Percentiles rank a stretch among this genome's conserved stretches.
phyloP scores from a whole-genome alignment of 2,888 invertebrate genomes.

The Hipparchia sbordonii region DNA sequence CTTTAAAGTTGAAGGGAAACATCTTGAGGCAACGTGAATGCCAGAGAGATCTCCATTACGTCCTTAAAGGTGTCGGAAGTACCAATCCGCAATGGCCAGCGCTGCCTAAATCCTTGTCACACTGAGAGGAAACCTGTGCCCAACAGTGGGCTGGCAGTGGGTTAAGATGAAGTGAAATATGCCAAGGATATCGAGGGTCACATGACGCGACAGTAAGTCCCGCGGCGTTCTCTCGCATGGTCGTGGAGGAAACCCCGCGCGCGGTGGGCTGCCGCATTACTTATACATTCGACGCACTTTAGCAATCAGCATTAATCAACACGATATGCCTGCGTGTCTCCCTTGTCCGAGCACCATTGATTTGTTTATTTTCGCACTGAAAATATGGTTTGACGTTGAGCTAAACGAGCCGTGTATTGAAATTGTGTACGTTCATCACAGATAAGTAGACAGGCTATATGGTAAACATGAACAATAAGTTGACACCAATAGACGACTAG shows the following conservation, averaged over 20 bases:
- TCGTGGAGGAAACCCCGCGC: constrained; percentile 70
- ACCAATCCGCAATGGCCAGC: no score
- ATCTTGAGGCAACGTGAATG: no score
- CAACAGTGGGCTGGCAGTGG: no score
- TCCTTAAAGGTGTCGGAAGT: no score
- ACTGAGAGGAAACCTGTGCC: no score
- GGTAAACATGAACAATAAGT: constrained; percentile 51
- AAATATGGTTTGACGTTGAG: constrained; percentile 62
- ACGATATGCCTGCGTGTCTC: constrained; percentile 72
- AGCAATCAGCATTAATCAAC: constrained; percentile 82
- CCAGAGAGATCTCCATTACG: no score
- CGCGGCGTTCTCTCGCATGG: constrained; percentile 49
- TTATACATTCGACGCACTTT: constrained; percentile 80
- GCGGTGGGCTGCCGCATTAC: constrained; percentile 74
- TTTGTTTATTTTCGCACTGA: constrained; percentile 73
- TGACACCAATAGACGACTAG: constrained; percentile 52
- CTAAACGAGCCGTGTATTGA: constrained; percentile 48
- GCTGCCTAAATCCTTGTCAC: no score
- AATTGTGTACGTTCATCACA: constrained; percentile 55
- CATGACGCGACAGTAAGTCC: constrained; percentile 8
- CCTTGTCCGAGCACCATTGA: constrained; percentile 62
- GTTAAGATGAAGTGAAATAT: no score
- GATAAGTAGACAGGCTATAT: constrained; percentile 59
- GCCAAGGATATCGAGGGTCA: constrained; percentile 5
- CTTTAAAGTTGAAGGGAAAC: no score